Percentiles rank a stretch among this genome's conserved stretches.
These are phyloP conservation scores for Penaeus japonicus DNA, from an alignment of 1,140 invertebrate species.

Conservation along the genomic window DNA sequence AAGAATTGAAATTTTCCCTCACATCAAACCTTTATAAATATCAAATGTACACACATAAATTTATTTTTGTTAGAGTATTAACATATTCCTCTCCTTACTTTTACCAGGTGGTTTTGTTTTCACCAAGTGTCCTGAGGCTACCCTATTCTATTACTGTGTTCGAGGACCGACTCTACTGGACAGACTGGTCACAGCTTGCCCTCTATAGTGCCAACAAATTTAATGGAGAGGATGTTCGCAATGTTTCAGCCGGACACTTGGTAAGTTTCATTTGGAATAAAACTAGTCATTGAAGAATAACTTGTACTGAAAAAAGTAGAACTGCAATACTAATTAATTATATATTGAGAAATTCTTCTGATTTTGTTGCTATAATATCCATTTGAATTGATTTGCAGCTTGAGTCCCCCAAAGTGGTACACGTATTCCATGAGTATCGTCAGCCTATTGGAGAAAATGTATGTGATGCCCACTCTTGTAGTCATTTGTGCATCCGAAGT, in stretches of 20 bases:
- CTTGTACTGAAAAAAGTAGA: too few relatives aligned
- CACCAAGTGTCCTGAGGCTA: conserved; percentile 71
- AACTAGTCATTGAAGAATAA: too few relatives aligned
- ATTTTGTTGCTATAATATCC: neutral
- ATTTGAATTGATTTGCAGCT: conserved; percentile 21
- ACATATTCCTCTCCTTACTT: neutral
- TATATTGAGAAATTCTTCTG: neutral
- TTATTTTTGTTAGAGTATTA: neutral
- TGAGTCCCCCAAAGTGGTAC: conserved; percentile 93
- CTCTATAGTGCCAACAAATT: conserved; percentile 83
- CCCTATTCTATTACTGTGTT: conserved; percentile 87
- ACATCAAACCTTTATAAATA: neutral
- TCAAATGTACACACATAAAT: neutral
- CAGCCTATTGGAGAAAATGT: conserved; percentile 78
- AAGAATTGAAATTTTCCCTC: too few relatives aligned
- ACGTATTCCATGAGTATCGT: conserved; percentile 92
- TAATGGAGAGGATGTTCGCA: conserved; percentile 71
- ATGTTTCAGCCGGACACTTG: conserved; percentile 79
- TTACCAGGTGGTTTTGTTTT: conserved; percentile 45
- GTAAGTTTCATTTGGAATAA: conserved; percentile 63
- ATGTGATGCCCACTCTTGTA: conserved; percentile 66
- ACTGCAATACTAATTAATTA: conserved; percentile 63
- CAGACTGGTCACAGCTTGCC: conserved; percentile 89
- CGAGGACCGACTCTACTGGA: conserved; percentile 88
- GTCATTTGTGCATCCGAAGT: conserved; percentile 69